Evolutionary conservation across 2,113 vertebrate species (phyloP), one percentile per base, ranked within the genome.

Genomic region (Poeciliopsis turrubarensis): DNA sequence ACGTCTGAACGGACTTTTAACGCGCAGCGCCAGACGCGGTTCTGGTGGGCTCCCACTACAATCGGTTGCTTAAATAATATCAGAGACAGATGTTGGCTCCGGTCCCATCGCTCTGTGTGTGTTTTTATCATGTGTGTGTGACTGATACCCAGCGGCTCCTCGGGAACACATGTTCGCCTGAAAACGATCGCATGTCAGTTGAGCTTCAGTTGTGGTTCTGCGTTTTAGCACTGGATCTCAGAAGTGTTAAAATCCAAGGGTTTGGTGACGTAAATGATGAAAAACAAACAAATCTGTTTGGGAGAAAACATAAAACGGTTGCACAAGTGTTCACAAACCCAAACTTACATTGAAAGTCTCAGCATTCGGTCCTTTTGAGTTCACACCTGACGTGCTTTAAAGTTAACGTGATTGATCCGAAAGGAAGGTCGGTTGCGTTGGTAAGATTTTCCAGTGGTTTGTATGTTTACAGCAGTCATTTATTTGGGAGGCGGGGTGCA

Each of bases 61-160:
- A 90, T 91, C 76, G 89, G 90, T 92, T 91, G 87, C 88, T 90
- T 92, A 90, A 92, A 91, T 85, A 77, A 91, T 92, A 94, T 94
- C 90, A 92, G 88, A 94, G 85, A 90, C 93, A 94, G 92, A 94
- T 94, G 93, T 93, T 93, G 92, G 91, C 89, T 37, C n/a, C 1
- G 62, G 37, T 86, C 92, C 89, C 85, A 86, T 88, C 79, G 74
- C 79, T 82, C 86, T 77, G 54, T 78, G 68, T 82, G 70, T 82
- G 81, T 82, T 73, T 89, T 77, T 82, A 77, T 82, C 26, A 34
- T 68, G 77, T 83, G 78, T 79, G 63, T 84, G 84, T 79, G 80
- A 75, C 74, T 75, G 87, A 89, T 87, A 84, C 60, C 63, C 77
- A 73, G 65, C 77, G 71, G 74, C 74, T 80, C 41, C 80, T 67